Conservation (phyloP, 2,888 invertebrate genomes). For the Nysson spinosus region DNA sequence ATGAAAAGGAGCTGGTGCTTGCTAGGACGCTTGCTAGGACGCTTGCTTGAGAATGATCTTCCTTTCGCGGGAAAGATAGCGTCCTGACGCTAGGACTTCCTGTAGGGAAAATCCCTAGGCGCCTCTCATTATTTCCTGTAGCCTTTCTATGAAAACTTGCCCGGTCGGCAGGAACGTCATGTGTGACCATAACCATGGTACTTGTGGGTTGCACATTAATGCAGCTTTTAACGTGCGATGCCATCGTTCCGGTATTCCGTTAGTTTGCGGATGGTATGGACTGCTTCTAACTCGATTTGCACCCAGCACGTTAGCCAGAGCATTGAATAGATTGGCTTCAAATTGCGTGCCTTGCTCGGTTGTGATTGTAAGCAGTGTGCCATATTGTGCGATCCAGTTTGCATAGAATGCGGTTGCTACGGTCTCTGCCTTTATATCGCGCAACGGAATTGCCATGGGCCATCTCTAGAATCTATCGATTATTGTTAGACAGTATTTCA, state of each 20-base stretch:
- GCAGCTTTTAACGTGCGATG: conserved; percentile 52
- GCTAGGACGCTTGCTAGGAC: too few species aligned
- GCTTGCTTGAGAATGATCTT: too few species aligned
- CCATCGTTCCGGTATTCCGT: conserved; percentile 53
- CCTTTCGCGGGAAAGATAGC: too few species aligned
- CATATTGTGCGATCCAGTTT: conserved; percentile 66
- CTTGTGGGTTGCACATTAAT: conserved; percentile 38
- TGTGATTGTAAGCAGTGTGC: conserved; percentile 62
- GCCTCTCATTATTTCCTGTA: conserved; percentile 30
- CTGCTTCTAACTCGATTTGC: conserved; percentile 33
- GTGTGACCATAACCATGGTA: conserved; percentile 36
- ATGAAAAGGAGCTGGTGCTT: too few species aligned
- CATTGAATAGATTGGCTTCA: conserved; percentile 52
- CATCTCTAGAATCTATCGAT: conserved; percentile 30
- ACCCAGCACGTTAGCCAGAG: conserved; percentile 36
- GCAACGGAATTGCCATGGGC: conserved; percentile 66
- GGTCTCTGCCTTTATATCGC: conserved; percentile 62
- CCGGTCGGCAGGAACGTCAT: conserved; percentile 31
- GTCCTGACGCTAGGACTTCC: too few species aligned
- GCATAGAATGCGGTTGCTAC: conserved; percentile 57
- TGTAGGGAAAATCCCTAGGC: too few species aligned
- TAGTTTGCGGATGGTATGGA: conserved; percentile 52
- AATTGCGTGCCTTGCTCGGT: conserved; percentile 67
- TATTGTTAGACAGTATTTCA: background rate
- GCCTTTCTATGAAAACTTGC: conserved; percentile 33